Conservation (phyloP, 2,888 invertebrate genomes). For the Nebria salina region DNA sequence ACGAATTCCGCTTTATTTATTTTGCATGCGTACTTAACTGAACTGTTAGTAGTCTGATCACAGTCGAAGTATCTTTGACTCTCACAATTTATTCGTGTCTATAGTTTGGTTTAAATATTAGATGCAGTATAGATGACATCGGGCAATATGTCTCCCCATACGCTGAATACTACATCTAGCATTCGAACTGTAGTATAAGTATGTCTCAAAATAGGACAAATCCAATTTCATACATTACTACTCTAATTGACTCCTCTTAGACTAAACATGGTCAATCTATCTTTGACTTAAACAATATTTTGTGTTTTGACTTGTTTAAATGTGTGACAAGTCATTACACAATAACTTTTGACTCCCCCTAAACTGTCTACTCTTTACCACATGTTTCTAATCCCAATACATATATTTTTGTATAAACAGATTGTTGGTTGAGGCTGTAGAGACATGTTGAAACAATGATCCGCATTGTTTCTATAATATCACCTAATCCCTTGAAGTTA, state of each 20-base stretch:
- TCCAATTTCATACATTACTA: not conserved
- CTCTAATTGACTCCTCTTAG: not conserved
- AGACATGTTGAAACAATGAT: not conserved
- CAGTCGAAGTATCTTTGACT: slow-evolving; percentile 25
- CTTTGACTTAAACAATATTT: not conserved
- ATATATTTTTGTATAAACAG: not conserved
- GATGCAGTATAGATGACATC: not conserved
- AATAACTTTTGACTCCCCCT: not conserved
- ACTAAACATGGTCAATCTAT: not conserved
- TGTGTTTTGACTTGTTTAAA: not conserved
- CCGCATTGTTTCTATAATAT: not conserved
- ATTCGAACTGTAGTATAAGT: not conserved
- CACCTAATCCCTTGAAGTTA: not conserved
- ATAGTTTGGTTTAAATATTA: not conserved
- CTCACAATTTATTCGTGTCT: not conserved
- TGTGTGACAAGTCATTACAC: not conserved
- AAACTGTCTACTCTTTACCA: not conserved
- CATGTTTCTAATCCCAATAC: not conserved
- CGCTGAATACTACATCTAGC: not conserved
- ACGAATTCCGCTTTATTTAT: slow-evolving; percentile 52
- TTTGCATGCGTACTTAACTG: slow-evolving; percentile 54
- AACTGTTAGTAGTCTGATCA: slow-evolving; percentile 39
- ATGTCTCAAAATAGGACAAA: not conserved
- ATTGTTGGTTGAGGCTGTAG: not conserved
- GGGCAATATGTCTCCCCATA: not conserved